Conservation (phyloP, 2,797 vertebrate species). For the Xiphorhynchus erythropygius region DNA sequence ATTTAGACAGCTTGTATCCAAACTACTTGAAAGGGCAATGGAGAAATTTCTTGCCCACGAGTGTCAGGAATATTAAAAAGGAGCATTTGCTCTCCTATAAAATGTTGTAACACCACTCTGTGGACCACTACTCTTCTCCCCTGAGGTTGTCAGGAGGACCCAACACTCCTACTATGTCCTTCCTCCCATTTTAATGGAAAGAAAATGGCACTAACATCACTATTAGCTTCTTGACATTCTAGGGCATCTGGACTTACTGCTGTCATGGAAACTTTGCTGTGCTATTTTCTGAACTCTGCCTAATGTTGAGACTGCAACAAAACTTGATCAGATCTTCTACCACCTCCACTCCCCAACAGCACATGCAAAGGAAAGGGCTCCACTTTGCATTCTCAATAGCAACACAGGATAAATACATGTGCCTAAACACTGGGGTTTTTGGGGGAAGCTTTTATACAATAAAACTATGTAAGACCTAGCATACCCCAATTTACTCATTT, state of each 20-base stretch:
- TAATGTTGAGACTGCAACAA: neutral
- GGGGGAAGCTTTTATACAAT: fast-evolving
- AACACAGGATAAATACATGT: neutral
- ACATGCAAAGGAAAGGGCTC: neutral
- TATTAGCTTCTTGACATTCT: neutral
- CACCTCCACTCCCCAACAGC: neutral
- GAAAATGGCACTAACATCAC: neutral
- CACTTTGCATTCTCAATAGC: neutral
- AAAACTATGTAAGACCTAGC: neutral
- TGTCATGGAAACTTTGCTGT: neutral
- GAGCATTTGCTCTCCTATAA: neutral
- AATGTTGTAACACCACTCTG: neutral
- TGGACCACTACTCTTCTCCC: neutral
- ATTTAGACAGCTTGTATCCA: neutral
- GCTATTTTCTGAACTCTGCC: neutral
- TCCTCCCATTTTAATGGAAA: neutral
- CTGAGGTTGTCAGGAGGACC: neutral
- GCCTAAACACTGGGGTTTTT: neutral
- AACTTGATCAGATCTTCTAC: neutral
- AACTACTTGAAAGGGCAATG: neutral
- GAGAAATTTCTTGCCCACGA: neutral
- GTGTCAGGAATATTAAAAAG: neutral
- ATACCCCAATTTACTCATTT: neutral
- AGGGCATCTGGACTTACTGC: neutral
- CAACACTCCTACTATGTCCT: neutral